These are phyloP conservation scores for Melanotaenia trifasciata DNA, from an alignment of 2,797 vertebrate genomes.

Conservation along the genomic window DNA sequence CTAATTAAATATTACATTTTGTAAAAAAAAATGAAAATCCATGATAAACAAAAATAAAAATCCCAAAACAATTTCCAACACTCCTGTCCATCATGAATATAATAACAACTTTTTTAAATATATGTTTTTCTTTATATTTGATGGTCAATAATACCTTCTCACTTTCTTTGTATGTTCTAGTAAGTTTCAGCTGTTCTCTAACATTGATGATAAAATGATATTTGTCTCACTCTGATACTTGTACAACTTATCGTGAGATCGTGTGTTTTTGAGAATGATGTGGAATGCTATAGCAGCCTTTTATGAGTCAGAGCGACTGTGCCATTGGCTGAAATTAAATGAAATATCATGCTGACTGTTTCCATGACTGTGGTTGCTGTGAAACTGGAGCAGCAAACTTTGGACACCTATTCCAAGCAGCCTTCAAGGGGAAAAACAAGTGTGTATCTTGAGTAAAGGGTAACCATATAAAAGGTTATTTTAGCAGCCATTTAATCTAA, in stretches of 20 bases:
- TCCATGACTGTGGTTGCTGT: slow-evolving; percentile 48
- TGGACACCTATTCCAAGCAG: slow-evolving; percentile 65
- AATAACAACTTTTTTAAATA: slow-evolving; percentile 59
- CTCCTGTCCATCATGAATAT: slow-evolving; percentile 56
- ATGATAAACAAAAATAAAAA: slow-evolving; percentile 48
- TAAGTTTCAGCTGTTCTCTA: slow-evolving; percentile 37
- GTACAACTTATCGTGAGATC: not conserved
- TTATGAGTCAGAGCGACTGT: slow-evolving; percentile 45
- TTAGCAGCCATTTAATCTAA: slow-evolving; percentile 60
- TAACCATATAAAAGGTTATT: slow-evolving; percentile 50
- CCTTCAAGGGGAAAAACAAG: slow-evolving; percentile 58
- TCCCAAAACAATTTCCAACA: slow-evolving; percentile 42
- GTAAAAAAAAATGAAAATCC: slow-evolving; percentile 72
- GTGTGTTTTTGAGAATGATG: slow-evolving; percentile 36
- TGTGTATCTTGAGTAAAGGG: slow-evolving; percentile 52
- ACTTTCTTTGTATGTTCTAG: not conserved
- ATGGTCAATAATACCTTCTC: slow-evolving; percentile 66
- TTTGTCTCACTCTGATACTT: slow-evolving; percentile 32
- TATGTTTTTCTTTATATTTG: slow-evolving; percentile 45
- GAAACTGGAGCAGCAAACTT: slow-evolving; percentile 64
- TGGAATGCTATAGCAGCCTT: slow-evolving; percentile 73
- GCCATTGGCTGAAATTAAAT: slow-evolving; percentile 54
- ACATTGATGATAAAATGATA: slow-evolving; percentile 38
- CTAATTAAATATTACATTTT: slow-evolving; percentile 85
- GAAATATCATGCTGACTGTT: slow-evolving; percentile 49